Evolutionary conservation across 2,113 vertebrate species (phyloP).

Genomic region (Tychaedon coryphoeus): DNA sequence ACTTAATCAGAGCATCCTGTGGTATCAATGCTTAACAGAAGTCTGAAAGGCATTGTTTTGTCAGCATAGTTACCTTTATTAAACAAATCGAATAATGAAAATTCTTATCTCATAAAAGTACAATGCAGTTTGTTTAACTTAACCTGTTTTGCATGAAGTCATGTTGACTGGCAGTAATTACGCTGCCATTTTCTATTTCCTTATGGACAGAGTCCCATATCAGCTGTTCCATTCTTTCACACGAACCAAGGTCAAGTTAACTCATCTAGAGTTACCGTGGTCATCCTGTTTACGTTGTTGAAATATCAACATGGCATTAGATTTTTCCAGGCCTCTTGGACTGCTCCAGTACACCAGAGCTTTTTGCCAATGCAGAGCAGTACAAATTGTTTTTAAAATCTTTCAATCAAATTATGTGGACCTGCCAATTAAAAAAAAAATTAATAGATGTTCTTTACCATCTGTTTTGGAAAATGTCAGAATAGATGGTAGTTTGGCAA

Average conservation of each 20-base stretch:
- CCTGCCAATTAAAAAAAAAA: background rate
- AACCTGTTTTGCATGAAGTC: constrained; percentile 28
- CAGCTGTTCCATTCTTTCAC: constrained; percentile 46
- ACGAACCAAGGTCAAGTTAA: background rate
- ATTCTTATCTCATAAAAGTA: background rate
- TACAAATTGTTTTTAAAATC: background rate
- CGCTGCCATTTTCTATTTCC: constrained; percentile 32
- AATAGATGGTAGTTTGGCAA: background rate
- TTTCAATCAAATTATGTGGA: background rate
- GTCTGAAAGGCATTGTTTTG: constrained; percentile 6
- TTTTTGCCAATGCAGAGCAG: background rate
- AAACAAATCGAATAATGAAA: constrained; percentile 14
- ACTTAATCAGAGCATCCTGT: background rate
- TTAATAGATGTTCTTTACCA: background rate
- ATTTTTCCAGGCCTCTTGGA: background rate
- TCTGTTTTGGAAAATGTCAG: background rate
- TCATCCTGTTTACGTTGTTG: constrained; percentile 4
- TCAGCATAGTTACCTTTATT: constrained; percentile 29
- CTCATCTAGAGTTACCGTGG: background rate
- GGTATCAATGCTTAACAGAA: background rate
- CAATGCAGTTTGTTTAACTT: constrained; percentile 10
- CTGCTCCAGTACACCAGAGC: background rate
- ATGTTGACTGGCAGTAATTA: background rate
- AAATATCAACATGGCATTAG: background rate
- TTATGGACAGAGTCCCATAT: background rate